phyloP scores from a whole-genome alignment of 2,888 invertebrate genomes.

The Heliconius aoede region DNA sequence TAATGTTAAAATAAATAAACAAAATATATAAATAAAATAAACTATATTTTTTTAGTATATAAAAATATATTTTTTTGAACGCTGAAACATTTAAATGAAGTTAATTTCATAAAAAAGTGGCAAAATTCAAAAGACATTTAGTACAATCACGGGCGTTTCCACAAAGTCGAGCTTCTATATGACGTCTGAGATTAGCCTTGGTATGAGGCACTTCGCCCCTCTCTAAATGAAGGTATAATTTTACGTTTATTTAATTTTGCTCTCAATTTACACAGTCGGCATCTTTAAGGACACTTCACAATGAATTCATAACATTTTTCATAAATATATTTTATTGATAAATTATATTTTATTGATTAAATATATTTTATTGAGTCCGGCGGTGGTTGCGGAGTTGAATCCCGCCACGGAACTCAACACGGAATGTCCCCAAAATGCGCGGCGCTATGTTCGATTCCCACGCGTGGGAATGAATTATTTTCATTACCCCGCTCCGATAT shows the following conservation, averaged over 20 bases:
- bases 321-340: neutral
- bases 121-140: neutral
- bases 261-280: conserved; percentile 10
- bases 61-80: too few species aligned
- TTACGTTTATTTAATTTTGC: conserved; percentile 35
- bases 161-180: conserved; percentile 8
- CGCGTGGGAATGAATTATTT: too few species aligned
- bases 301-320: neutral
- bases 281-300: conserved; percentile 10
- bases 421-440: too few species aligned
- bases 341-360: neutral
- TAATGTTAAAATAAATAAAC: too few species aligned
- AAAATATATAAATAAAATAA: too few species aligned
- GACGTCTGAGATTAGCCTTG: conserved; percentile 18
- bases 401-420: too few species aligned
- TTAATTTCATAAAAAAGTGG: neutral
- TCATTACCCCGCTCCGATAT: too few species aligned
- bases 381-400: too few species aligned
- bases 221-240: conserved; percentile 33
- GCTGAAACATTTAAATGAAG: too few species aligned
- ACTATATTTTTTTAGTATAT: too few species aligned
- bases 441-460: too few species aligned
- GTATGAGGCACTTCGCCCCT: conserved; percentile 26
- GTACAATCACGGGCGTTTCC: conserved; percentile 1
- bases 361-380: neutral